These are phyloP conservation scores for Drosophila tanythrix DNA, from an alignment of 2,888 invertebrate species.

Conservation along the genomic window DNA sequence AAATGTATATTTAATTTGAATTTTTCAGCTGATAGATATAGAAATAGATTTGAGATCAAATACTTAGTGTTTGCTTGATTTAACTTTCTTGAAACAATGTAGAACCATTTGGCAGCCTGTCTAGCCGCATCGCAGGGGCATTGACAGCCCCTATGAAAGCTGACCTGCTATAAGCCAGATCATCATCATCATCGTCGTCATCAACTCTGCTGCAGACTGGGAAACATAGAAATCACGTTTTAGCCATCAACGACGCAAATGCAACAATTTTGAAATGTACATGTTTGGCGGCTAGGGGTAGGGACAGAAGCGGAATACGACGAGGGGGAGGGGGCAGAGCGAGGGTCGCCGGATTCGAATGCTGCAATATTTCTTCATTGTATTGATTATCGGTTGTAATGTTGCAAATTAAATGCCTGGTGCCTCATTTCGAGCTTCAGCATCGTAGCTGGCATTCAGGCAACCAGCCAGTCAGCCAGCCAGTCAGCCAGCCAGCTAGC, in stretches of 20 bases:
- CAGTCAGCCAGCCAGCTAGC: constrained; percentile 35
- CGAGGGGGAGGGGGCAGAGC: not conserved
- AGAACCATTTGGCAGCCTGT: constrained; percentile 18
- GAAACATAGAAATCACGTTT: constrained; percentile 82
- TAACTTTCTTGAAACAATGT: not conserved
- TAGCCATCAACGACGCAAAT: constrained; percentile 80
- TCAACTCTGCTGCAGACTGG: constrained; percentile 55
- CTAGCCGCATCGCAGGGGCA: constrained; percentile 26
- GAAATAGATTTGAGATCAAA: not conserved
- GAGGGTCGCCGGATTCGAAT: constrained; percentile 28
- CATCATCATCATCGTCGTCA: constrained; percentile 33
- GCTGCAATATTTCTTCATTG: constrained; percentile 75
- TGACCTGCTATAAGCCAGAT: constrained; percentile 75
- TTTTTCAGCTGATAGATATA: not conserved
- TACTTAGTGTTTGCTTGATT: not conserved
- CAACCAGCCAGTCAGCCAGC: constrained; percentile 25
- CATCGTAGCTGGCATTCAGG: constrained; percentile 14
- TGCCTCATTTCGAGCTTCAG: constrained; percentile 50
- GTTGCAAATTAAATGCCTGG: constrained; percentile 83
- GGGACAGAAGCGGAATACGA: not conserved
- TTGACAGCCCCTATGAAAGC: constrained; percentile 53
- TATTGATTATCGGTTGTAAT: constrained; percentile 83
- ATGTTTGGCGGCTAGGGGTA: constrained; percentile 16
- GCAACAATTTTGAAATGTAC: constrained; percentile 75
- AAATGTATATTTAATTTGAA: not conserved